A percentile compares a stretch with the other conserved stretches of the same genome.
Evolutionary conservation across 2,888 invertebrate genomes (phyloP).

Genomic region (Iselma pallidipennis): DNA sequence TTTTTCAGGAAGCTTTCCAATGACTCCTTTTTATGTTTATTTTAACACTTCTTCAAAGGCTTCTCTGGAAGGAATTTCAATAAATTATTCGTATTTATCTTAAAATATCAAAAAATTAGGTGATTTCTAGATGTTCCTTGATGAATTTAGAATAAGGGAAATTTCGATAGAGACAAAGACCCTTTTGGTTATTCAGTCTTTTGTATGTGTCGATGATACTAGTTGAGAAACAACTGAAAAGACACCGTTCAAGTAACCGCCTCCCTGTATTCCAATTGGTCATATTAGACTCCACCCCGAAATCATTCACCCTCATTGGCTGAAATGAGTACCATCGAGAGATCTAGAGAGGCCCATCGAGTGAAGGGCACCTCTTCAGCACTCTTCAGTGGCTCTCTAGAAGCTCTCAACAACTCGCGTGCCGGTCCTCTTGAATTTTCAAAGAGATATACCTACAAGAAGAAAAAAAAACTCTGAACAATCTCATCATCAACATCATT

Average conservation of each 20-base stretch:
- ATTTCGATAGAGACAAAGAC: conserved; percentile 90
- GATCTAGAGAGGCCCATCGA: conserved; percentile 53
- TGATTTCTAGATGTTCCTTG: too few relatives aligned
- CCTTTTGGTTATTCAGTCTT: conserved; percentile 82
- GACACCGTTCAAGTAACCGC: conserved; percentile 16
- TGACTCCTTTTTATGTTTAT: too few relatives aligned
- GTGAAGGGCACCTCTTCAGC: conserved; percentile 55
- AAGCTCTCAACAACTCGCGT: conserved; percentile 55
- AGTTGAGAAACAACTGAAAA: neutral
- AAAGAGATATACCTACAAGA: conserved; percentile 5
- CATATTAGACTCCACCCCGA: conserved; percentile 45
- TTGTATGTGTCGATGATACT: neutral
- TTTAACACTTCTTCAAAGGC: too few relatives aligned
- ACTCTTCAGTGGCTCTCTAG: conserved; percentile 56
- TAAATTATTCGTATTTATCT: too few relatives aligned
- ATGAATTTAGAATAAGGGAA: conserved; percentile 80
- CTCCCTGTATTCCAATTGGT: conserved; percentile 44
- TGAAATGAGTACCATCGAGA: conserved; percentile 44
- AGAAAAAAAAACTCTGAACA: neutral
- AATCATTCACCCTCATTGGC: conserved; percentile 44
- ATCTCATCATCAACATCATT: neutral
- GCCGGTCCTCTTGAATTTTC: conserved; percentile 48
- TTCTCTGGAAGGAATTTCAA: too few relatives aligned
- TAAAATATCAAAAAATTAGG: too few relatives aligned
- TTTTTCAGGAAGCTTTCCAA: too few relatives aligned